Evolutionary conservation across 2,113 vertebrate genomes (phyloP), one percentile per base, ranked within the genome.

Genomic region (Gadus chalcogrammus): DNA sequence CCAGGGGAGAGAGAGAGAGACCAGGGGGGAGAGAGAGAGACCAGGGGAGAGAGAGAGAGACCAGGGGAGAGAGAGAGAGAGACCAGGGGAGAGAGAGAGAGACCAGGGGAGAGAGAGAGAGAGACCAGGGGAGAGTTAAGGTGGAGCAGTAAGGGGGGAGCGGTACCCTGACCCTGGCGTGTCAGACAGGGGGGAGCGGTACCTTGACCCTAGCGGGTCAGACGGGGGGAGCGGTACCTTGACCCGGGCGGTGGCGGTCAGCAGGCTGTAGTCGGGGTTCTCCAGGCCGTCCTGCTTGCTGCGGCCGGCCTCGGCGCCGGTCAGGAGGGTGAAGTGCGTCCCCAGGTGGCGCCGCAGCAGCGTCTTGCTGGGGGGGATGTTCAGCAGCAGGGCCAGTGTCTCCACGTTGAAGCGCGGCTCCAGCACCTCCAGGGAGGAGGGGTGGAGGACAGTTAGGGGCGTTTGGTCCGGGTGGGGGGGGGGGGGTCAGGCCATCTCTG

Each of bases 361-460:
- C 0, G 96, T 99, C 84, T 99, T 99, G 82, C 90, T 97, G 15
- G 96, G 93, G 1, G 97, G 96, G 76, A 99, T 99, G 87, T 99
- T 99, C 78, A 99, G 86, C 78, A 99, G 86, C 67, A 97, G 94
- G 3, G 97, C 97, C 84, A 99, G 93, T 0, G 96, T 96, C 80
- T 99, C 97, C 15, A 99, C 95, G 0, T 97, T 99, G 86, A 99
- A 99, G 22, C 96, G 94, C 18, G 97, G 95, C 82, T 99, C 97
- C 72, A 99, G 79, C 70, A 99, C 96, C 97, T 99, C 22, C 53
- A 3, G 18, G 31, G 9, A 20, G 24, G 15, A 58, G 2, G 15
- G 7, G 5, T 2, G 15, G 17, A 58, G 55, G 15, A 58, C 55
- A 6, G 2, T 48, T 2, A 58, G 52, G 52, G 52, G 1, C 4